A percentile compares a stretch with the other conserved stretches of the same genome.
phyloP scores from a whole-genome alignment of 2,888 invertebrate genomes.

The Zaprionus bogoriensis region DNA sequence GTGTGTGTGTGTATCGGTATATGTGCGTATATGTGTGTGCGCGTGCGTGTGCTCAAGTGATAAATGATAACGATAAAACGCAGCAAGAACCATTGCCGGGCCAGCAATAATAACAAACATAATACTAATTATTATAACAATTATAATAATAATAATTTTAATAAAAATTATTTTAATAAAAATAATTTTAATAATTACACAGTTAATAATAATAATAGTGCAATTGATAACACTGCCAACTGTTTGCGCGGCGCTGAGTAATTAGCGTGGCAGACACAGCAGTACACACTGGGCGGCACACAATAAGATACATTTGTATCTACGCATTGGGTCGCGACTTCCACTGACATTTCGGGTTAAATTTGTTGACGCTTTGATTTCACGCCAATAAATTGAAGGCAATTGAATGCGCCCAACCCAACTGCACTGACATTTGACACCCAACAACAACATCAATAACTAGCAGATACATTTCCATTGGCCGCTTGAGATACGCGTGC shows the following conservation, averaged over 20 bases:
- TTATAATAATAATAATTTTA: no score
- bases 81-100: slow-evolving; percentile 15
- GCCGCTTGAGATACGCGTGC: slow-evolving; percentile 15
- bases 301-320: slow-evolving; percentile 68
- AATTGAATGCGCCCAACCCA: slow-evolving; percentile 52
- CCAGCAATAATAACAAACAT: neutral
- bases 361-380: slow-evolving; percentile 61
- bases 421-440: slow-evolving; percentile 67
- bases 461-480: slow-evolving; percentile 24
- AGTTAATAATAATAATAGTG: slow-evolving; percentile 24
- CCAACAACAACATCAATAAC: slow-evolving; percentile 39
- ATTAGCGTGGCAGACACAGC: slow-evolving; percentile 39
- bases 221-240: neutral
- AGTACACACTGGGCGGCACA: slow-evolving; percentile 3
- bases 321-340: slow-evolving; percentile 74
- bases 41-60: slow-evolving; percentile 20
- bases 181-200: no score
- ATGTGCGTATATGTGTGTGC: slow-evolving; percentile 3
- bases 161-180: no score
- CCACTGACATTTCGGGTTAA: slow-evolving; percentile 77
- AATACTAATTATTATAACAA: neutral
- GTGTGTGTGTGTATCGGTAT: slow-evolving; percentile 2
- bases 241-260: slow-evolving; percentile 53
- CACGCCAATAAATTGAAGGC: slow-evolving; percentile 72
- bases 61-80: slow-evolving; percentile 38